Evolutionary conservation across 2,113 vertebrate genomes (phyloP).

Genomic region (Cryptotis parvus): DNA sequence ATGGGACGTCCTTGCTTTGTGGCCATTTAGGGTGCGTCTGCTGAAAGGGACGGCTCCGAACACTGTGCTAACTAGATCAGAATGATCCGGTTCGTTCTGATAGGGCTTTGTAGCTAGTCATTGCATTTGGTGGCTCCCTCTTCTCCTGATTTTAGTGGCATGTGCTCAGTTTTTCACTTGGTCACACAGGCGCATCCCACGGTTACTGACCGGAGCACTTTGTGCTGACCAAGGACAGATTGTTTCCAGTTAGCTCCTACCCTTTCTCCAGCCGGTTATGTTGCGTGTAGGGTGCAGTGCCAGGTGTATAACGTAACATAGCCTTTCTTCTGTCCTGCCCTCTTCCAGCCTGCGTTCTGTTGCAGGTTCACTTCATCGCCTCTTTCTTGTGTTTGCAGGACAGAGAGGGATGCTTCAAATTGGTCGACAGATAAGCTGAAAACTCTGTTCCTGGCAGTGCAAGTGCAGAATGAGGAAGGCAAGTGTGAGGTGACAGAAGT

Average conservation of each 20-base stretch:
- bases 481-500: conserved; percentile 96
- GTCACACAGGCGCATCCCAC: conserved; percentile 27
- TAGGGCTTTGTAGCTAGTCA: background rate
- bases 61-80: conserved; percentile 6
- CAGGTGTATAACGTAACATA: no score
- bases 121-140: background rate
- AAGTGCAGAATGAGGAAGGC: conserved; percentile 92
- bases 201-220: background rate
- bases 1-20: background rate
- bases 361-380: background rate
- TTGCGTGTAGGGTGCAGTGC: background rate
- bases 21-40: background rate
- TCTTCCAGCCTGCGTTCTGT: background rate
- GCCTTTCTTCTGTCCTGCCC: no score
- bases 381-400: conserved; percentile 87
- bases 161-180: conserved; percentile 20
- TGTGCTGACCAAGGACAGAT: background rate
- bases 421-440: conserved; percentile 98
- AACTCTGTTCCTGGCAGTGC: conserved; percentile 91
- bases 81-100: background rate
- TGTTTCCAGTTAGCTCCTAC: conserved; percentile 9
- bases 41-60: background rate
- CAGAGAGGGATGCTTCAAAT: conserved; percentile 96
- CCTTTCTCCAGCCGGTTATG: background rate
- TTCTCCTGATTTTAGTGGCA: background rate